Evolutionary conservation across 2,113 vertebrate species (phyloP).

Genomic region (Antechinus stuartii): DNA sequence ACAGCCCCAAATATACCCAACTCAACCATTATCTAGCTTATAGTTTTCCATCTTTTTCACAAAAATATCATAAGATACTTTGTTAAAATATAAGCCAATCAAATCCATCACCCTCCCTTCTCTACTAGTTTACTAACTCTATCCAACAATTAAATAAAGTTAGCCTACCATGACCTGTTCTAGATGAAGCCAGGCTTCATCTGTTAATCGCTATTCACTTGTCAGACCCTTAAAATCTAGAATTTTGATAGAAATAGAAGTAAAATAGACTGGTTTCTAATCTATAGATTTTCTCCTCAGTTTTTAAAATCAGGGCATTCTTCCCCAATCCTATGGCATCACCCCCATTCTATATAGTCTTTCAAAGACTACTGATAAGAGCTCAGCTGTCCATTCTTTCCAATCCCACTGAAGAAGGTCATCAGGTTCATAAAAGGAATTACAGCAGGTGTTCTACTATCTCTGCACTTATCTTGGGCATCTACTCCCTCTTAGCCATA

Average conservation of each 20-base stretch:
- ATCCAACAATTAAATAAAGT: background rate
- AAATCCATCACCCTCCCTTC: background rate
- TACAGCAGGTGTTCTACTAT: background rate
- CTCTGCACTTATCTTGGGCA: background rate
- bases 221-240: background rate
- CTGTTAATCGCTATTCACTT: background rate
- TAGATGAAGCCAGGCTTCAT: background rate
- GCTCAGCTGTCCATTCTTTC: background rate
- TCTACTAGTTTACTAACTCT: background rate
- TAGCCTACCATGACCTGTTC: background rate
- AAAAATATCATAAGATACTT: background rate
- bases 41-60: background rate
- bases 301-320: background rate
- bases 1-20: background rate
- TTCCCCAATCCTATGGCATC: background rate
- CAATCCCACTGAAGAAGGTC: background rate
- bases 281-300: background rate
- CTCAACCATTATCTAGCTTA: background rate
- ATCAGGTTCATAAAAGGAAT: background rate
- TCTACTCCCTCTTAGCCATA: background rate
- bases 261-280: too few relatives aligned
- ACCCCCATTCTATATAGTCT: background rate
- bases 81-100: background rate
- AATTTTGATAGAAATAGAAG: background rate
- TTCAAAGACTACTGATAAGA: background rate